Base-by-base conservation (phyloP, 2,113 vertebrate genomes). In the Carassius gibelio region DNA sequence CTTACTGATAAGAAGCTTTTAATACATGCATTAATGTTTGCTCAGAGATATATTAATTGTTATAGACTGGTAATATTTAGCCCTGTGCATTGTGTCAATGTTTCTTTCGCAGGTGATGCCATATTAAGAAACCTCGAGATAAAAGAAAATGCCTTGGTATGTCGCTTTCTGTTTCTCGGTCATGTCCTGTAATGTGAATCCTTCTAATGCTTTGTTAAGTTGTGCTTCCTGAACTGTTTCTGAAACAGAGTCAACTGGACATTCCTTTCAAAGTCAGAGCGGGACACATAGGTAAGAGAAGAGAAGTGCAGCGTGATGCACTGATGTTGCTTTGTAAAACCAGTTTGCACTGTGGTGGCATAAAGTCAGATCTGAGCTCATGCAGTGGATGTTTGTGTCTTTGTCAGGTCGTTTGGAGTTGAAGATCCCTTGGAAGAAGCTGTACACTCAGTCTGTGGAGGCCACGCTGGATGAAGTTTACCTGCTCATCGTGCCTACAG, bases 91-190 rank as follows among this genome's bases (percentile, higher is more conserved):
- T 19, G 26, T 50, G 80, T 1, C 26, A 10, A 1, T 75, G 13
- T 38, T 86, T 89, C 71, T 84, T 21, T 91, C 92, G 75, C 92
- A 99, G 98, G 98, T 89, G 96, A 96, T 26, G 98, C 96, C 50
- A 89, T 95, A 48, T 93, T 99, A 64, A 97, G 90, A 91, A 98
- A 97, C 91, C 95, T 99, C 89, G 96, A 96, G 94, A 98, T 99
- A 94, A 99, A 99, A 93, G 98, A 99, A 94, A 98, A 99, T 96
- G 98, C 98, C 17, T 89, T 99, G 96, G 98, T 99, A 95, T 94
- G 97, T 94, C 87, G 80, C 13, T 89, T 86, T 72, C 42, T 10
- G 13, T 17, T 75, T 75, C 3, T 9, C 42, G 5, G 9, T 26
- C 5, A 61, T 23, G 15, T 19, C 17, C 19, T 21, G 6, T 61